phyloP scores from a whole-genome alignment of 2,113 vertebrate species.

The Pandion haliaetus region DNA sequence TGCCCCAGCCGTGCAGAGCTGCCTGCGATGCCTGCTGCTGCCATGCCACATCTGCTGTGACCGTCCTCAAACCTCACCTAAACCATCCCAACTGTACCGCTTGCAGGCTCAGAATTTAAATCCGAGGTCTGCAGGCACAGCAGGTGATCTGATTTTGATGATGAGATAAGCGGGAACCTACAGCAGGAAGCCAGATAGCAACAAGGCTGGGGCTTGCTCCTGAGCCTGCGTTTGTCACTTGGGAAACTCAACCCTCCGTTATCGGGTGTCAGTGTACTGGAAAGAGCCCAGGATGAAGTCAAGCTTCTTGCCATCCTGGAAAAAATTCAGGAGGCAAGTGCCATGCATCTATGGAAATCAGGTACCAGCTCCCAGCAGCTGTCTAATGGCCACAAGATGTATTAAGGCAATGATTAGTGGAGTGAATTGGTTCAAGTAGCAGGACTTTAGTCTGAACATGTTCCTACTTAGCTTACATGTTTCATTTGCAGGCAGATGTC shows the following conservation, averaged over 20 bases:
- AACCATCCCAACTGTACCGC: rapidly evolving
- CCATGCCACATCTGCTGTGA: neutral
- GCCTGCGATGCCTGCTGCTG: neutral
- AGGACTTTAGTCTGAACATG: constrained; percentile 28
- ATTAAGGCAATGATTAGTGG: constrained; percentile 24
- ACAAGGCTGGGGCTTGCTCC: constrained; percentile 37
- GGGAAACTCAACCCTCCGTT: neutral
- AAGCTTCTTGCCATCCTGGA: neutral
- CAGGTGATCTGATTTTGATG: neutral
- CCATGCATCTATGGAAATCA: neutral
- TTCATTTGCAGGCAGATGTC: constrained; percentile 55
- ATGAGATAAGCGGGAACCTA: neutral
- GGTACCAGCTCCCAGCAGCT: neutral
- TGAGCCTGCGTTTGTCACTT: neutral
- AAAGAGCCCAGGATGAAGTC: neutral
- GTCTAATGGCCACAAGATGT: neutral
- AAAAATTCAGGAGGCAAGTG: neutral
- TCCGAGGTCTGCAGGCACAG: neutral
- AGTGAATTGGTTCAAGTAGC: constrained; percentile 27
- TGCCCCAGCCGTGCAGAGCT: rapidly evolving
- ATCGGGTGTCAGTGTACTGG: constrained; percentile 11
- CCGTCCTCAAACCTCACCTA: neutral
- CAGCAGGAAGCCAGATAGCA: neutral
- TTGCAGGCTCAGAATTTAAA: neutral
- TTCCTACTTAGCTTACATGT: constrained; percentile 30